Percentiles rank a stretch among this genome's conserved stretches.
These are phyloP conservation scores for Cercocebus atys DNA, from an alignment of 2,113 vertebrate genomes.

Conservation along the genomic window DNA sequence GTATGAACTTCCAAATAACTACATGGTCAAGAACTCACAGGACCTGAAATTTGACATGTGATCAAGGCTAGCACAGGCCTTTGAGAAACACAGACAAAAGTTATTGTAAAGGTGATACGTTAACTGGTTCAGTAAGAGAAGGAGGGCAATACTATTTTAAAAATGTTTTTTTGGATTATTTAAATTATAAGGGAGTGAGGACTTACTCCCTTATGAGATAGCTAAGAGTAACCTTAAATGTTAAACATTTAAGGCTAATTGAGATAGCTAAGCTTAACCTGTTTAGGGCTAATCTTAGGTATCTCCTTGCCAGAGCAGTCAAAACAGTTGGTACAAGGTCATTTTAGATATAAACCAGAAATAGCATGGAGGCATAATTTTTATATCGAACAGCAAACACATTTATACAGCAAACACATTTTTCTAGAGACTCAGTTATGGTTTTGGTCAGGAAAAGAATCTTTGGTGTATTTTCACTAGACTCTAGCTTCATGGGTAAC, in stretches of 20 bases:
- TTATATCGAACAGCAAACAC: not conserved
- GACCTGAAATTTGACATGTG: slow-evolving; percentile 9
- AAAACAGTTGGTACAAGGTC: not conserved
- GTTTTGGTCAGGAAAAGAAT: not conserved
- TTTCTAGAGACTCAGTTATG: not conserved
- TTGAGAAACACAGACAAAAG: not conserved
- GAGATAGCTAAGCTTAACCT: not conserved
- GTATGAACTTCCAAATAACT: not conserved
- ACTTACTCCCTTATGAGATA: not conserved
- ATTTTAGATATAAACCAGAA: slow-evolving; percentile 45
- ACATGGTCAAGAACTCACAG: not conserved
- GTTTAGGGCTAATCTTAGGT: not conserved
- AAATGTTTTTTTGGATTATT: not conserved
- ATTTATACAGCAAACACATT: slow-evolving; percentile 10
- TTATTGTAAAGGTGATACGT: not conserved
- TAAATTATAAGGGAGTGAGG: not conserved
- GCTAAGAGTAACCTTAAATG: not conserved
- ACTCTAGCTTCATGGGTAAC: not conserved
- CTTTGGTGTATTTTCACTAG: not conserved
- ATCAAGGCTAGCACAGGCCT: not conserved
- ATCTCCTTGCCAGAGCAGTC: not conserved
- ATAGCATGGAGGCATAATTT: not conserved
- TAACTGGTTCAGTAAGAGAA: not conserved
- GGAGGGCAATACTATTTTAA: not conserved
- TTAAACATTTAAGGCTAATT: no score